Percentiles rank a stretch among this genome's conserved stretches.
Evolutionary conservation across 35 echinoderm and acorn worm genomes (phyloP).

Genomic region (Chiridota heheva): DNA sequence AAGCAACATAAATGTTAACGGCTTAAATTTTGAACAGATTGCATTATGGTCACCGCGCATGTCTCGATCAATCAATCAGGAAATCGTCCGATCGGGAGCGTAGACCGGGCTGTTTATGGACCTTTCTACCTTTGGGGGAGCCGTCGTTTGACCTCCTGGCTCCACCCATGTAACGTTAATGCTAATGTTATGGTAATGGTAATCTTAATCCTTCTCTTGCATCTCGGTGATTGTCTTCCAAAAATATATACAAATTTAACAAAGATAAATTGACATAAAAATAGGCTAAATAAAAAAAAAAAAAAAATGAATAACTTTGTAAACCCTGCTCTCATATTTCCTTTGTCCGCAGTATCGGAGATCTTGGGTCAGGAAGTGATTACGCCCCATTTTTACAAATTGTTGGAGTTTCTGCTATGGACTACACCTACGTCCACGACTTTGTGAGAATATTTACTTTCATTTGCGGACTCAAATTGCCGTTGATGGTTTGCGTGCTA

Average conservation of each 20-base stretch:
- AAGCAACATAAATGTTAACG: too few species aligned
- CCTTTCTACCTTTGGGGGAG: too few species aligned
- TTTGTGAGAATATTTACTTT: constrained; percentile 31
- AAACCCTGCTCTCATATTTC: background rate
- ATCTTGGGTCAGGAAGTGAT: constrained; percentile 90
- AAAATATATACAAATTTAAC: background rate
- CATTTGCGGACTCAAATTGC: background rate
- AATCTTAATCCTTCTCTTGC: background rate
- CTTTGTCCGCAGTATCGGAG: constrained; percentile 64
- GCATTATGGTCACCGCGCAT: too few species aligned
- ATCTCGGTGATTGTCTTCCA: background rate
- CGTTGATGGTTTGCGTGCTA: background rate
- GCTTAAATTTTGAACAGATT: too few species aligned
- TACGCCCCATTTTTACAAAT: constrained; percentile 87
- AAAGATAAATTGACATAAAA: too few species aligned
- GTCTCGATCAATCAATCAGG: too few species aligned
- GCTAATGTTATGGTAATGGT: background rate
- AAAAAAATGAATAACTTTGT: background rate
- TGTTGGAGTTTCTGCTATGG: constrained; percentile 70
- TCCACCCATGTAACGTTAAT: too few species aligned
- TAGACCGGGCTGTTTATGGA: too few species aligned
- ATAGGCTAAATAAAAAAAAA: background rate
- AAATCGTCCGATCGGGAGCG: too few species aligned
- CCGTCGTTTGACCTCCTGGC: too few species aligned
- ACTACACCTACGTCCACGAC: constrained; percentile 75